A percentile compares a stretch with the other conserved stretches of the same genome.
These are phyloP conservation scores for Phania funesta DNA, from an alignment of 2,888 invertebrate species.

Conservation along the genomic window DNA sequence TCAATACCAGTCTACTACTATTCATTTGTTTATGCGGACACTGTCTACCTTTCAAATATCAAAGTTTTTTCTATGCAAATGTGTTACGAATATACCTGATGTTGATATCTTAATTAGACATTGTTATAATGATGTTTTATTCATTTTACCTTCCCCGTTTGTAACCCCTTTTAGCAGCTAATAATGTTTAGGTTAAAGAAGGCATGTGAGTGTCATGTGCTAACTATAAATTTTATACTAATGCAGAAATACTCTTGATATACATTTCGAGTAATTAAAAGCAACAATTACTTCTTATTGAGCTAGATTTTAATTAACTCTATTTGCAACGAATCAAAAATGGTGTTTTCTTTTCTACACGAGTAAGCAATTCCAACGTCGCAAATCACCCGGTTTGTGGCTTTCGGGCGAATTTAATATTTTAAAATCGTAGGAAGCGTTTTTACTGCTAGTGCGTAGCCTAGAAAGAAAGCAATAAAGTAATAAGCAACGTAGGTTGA, in stretches of 20 bases:
- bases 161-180: background rate
- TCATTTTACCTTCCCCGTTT: background rate
- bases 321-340: too few species aligned
- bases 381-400: too few species aligned
- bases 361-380: too few species aligned
- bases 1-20: background rate
- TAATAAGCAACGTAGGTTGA: too few species aligned
- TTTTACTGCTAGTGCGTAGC: too few species aligned
- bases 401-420: too few species aligned
- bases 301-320: too few species aligned
- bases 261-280: too few species aligned
- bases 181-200: constrained; percentile 5
- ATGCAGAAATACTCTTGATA: background rate
- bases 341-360: too few species aligned
- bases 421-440: too few species aligned
- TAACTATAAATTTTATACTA: background rate
- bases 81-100: background rate
- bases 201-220: constrained; percentile 4
- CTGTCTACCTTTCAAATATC: background rate
- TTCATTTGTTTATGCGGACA: constrained; percentile 12
- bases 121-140: constrained; percentile 32
- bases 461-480: too few species aligned
- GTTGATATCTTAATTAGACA: constrained; percentile 30
- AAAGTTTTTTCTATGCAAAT: background rate
- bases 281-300: too few species aligned